A percentile compares a stretch with the other conserved stretches of the same genome.
These are phyloP conservation scores for Prionailurus bengalensis DNA, from an alignment of 2,113 vertebrate genomes.

Conservation along the genomic window DNA sequence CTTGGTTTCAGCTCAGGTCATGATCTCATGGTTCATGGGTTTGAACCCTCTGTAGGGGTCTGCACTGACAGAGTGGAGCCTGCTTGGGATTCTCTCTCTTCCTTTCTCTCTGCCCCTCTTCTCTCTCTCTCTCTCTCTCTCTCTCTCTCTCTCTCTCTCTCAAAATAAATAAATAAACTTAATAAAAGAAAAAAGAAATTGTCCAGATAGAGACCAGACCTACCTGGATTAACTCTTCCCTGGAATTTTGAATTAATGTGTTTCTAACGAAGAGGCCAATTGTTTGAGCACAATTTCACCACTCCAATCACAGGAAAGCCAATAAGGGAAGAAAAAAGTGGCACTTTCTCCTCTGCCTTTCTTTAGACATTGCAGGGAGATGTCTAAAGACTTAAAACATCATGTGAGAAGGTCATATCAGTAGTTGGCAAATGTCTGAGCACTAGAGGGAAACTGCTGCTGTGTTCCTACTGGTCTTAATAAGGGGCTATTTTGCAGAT, in stretches of 20 bases:
- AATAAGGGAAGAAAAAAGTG: not conserved
- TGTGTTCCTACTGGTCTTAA: not conserved
- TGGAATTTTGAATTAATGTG: not conserved
- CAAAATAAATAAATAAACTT: too few species aligned
- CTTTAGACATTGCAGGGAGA: not conserved
- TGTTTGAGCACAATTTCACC: not conserved
- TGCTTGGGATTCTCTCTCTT: too few species aligned
- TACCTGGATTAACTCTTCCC: not conserved
- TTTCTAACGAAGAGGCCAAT: conserved; percentile 3
- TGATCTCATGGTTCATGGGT: too few species aligned
- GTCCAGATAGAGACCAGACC: not conserved
- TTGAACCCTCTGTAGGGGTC: too few species aligned
- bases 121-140: too few species aligned
- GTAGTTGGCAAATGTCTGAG: conserved; percentile 5
- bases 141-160: too few species aligned
- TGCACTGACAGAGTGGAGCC: too few species aligned
- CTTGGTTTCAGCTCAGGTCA: too few species aligned
- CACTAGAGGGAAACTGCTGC: not conserved
- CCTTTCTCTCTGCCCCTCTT: too few species aligned
- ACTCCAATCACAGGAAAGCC: not conserved
- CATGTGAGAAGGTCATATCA: not conserved
- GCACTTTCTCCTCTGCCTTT: not conserved
- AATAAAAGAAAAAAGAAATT: too few species aligned
- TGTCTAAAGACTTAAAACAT: not conserved
- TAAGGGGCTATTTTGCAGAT: not conserved